These are phyloP conservation scores for Halotydeus destructor DNA, from an alignment of 1,140 invertebrate species.

Conservation along the genomic window DNA sequence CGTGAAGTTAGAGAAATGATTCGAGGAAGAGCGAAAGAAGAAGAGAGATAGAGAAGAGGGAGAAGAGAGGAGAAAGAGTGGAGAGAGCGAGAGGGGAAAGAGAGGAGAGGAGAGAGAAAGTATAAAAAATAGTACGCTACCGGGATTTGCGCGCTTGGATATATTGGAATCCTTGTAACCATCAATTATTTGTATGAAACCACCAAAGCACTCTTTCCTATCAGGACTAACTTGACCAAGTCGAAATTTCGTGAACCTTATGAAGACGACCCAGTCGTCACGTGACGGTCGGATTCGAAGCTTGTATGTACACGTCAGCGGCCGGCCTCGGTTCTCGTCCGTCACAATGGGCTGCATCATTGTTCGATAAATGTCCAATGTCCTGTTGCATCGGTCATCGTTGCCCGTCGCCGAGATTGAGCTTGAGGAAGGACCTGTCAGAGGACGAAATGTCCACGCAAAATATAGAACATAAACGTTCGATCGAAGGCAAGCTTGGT, in stretches of 20 bases:
- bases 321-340: conserved; percentile 50
- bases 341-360: conserved; percentile 63
- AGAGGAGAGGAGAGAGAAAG: background rate
- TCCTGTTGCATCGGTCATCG: conserved; percentile 63
- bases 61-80: background rate
- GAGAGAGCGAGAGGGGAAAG: no score
- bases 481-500: no score
- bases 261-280: conserved; percentile 63
- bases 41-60: no score
- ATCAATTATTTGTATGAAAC: conserved; percentile 18
- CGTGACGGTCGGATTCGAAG: conserved; percentile 53
- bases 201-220: conserved; percentile 15
- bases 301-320: conserved; percentile 65
- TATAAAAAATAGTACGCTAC: no score
- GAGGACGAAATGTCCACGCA: no score
- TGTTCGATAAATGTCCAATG: conserved; percentile 73
- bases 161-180: conserved; percentile 17
- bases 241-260: conserved; percentile 29
- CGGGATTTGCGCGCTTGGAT: conserved; percentile 11
- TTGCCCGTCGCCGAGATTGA: conserved; percentile 13
- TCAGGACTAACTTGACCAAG: conserved; percentile 15
- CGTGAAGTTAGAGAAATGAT: no score
- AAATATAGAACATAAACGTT: no score
- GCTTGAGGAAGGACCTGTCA: no score
- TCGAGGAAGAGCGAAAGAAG: no score